Base-by-base conservation (phyloP, 37 sponge, comb jelly and placozoan species). In the Cliona cf. orientalis region DNA sequence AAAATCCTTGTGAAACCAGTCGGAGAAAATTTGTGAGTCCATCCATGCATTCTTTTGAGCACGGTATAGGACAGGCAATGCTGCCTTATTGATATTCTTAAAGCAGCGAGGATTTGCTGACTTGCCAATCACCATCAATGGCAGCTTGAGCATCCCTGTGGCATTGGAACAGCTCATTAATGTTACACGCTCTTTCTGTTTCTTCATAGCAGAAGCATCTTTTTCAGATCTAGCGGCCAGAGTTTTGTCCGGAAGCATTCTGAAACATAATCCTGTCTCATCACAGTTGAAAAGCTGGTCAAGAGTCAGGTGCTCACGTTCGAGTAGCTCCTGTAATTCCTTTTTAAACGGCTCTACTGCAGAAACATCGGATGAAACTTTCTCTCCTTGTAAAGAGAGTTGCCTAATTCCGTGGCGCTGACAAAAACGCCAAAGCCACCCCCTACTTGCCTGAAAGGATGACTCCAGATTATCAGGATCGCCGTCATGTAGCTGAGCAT, bases 21-120 rank as follows among this genome's bases (percentile, higher is more conserved):
- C 28, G 14, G 9, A 9, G 65, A 78, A 86, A 21, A 86, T 77
- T n/a, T 12, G 21, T 29, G 73, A 34, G 42, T 66, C 44, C 73
- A 86, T 70, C 79, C 86, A 86, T 40, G 86, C 60, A 58, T 58
- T 86, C 43, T 77, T 86, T 40, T 86, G 86, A 22, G 72, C 46
- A 49, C 42, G 65, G 56, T 82, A 82, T 5, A 11, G 9, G 5
- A 45, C 74, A 25, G 49, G 49, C 9, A 64, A 17, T 19, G 11
- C 55, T 17, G 11, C 55, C 17, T 49, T 49, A 19, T 49, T 49
- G 55, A 49, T 49, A 49, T 49, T 49, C 55, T 49, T 49, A 17
- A 49, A 49, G 55, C 55, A 49, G 17, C 55, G 17, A 19, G 55
- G 55, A 49, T 49, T 49, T 17, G 17, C 11, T 11, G 69, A 34